Evolutionary conservation across 2,797 vertebrate species (phyloP).

Genomic region (Morelia viridis): DNA sequence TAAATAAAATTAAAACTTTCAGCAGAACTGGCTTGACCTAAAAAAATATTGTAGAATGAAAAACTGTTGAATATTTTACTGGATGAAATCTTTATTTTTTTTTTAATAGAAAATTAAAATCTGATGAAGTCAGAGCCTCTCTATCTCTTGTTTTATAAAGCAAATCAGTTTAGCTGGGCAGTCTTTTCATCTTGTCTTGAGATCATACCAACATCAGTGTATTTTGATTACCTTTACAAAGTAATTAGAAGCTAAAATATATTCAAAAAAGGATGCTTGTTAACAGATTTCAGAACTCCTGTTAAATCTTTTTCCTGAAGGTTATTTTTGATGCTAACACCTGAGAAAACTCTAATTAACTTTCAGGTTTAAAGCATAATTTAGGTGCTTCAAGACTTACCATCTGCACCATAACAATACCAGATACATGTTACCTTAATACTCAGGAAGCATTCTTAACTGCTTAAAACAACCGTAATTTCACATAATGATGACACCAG

Average conservation of each 20-base stretch:
- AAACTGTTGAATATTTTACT: slow-evolving; percentile 45
- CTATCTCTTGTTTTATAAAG: slow-evolving; percentile 55
- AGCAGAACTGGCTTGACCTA: slow-evolving; percentile 17
- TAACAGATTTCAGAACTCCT: slow-evolving; percentile 47
- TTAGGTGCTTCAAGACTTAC: slow-evolving; percentile 51
- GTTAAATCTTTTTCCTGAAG: slow-evolving; percentile 52
- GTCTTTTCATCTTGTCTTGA: slow-evolving; percentile 55
- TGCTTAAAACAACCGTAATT: background rate
- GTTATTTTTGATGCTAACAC: slow-evolving; percentile 49
- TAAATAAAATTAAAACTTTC: slow-evolving; percentile 47
- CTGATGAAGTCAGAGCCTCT: slow-evolving; percentile 35
- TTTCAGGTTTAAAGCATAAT: slow-evolving; percentile 53
- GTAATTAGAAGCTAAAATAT: slow-evolving; percentile 59
- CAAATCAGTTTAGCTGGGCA: slow-evolving; percentile 50
- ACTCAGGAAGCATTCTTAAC: slow-evolving; percentile 32
- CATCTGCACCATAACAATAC: slow-evolving; percentile 37
- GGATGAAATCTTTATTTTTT: slow-evolving; percentile 43
- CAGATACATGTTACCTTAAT: slow-evolving; percentile 7
- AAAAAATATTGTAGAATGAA: slow-evolving; percentile 32
- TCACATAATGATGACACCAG: background rate
- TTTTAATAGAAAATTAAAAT: slow-evolving; percentile 50
- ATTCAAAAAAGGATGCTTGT: slow-evolving; percentile 54
- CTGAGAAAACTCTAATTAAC: slow-evolving; percentile 46
- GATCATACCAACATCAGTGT: slow-evolving; percentile 39
- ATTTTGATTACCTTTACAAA: slow-evolving; percentile 60